Evolutionary conservation across 2,113 vertebrate genomes (phyloP).

Genomic region (Apodemus speciosus): DNA sequence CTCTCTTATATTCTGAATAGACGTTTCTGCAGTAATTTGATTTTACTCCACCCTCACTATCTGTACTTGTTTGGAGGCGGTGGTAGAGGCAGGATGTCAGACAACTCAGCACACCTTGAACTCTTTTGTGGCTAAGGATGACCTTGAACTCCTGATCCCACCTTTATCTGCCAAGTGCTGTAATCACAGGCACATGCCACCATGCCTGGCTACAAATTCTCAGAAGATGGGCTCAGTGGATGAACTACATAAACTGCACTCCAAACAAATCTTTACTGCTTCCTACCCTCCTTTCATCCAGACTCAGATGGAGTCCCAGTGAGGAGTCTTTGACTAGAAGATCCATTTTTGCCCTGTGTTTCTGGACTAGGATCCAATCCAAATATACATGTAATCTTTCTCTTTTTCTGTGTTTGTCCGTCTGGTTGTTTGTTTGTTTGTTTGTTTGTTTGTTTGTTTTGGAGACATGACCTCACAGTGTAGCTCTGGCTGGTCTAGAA

Average conservation of each 20-base stretch:
- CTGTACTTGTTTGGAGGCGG: neutral
- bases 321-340: neutral
- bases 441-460: neutral
- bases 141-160: neutral
- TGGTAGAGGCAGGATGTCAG: neutral
- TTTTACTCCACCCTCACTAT: neutral
- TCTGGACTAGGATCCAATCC: neutral
- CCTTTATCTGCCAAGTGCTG: neutral
- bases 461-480: neutral
- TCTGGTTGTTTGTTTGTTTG: neutral
- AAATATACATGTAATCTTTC: neutral
- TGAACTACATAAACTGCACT: neutral
- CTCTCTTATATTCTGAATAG: neutral
- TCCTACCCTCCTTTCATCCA: neutral
- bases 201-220: neutral
- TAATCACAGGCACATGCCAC: neutral
- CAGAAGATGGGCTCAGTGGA: neutral
- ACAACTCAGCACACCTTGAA: neutral
- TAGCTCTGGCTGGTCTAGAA: neutral
- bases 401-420: neutral
- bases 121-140: neutral
- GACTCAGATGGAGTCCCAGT: neutral
- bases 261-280: neutral
- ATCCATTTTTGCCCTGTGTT: neutral
- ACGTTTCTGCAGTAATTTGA: neutral